A percentile compares a stretch with the other conserved stretches of the same genome.
These are phyloP conservation scores for Doryteuthis pealeii DNA, from an alignment of 1,140 invertebrate genomes.

Conservation along the genomic window DNA sequence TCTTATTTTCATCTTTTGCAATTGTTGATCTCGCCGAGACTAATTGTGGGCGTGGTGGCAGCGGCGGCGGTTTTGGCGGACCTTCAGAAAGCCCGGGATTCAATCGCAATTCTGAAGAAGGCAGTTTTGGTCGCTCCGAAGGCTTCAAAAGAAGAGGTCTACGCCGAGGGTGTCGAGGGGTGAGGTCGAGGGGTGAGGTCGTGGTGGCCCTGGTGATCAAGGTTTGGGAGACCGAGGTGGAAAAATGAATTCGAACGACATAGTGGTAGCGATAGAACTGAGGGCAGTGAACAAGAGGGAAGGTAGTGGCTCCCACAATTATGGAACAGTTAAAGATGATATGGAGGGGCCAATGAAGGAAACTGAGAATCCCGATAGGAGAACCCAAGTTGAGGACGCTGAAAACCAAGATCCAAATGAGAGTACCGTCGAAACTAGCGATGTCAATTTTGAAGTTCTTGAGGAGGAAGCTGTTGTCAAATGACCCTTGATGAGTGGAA, in stretches of 20 bases:
- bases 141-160: constrained; percentile 49
- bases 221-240: constrained; percentile 44
- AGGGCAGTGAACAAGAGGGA: constrained; percentile 93
- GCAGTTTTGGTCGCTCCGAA: constrained; percentile 33
- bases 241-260: constrained; percentile 85
- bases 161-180: constrained; percentile 44
- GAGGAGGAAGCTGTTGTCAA: constrained; percentile 34
- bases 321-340: constrained; percentile 91
- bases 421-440: constrained; percentile 36
- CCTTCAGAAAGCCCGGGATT: constrained; percentile 40
- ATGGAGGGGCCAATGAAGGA: constrained; percentile 46
- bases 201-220: constrained; percentile 53
- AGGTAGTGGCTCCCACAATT: constrained; percentile 90
- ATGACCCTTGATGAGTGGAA: constrained; percentile 56
- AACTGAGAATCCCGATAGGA: constrained; percentile 42
- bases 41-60: constrained; percentile 37
- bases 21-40: constrained; percentile 29
- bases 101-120: constrained; percentile 35
- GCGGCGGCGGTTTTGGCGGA: constrained; percentile 25
- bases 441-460: constrained; percentile 20
- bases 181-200: no score
- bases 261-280: constrained; percentile 88
- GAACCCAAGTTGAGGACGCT: constrained; percentile 36
- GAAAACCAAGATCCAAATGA: constrained; percentile 52
- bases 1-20: no score